Percentiles rank a stretch among this genome's conserved stretches.
Conservation (phyloP, 1,140 invertebrate genomes). For the Penaeus indicus region DNA sequence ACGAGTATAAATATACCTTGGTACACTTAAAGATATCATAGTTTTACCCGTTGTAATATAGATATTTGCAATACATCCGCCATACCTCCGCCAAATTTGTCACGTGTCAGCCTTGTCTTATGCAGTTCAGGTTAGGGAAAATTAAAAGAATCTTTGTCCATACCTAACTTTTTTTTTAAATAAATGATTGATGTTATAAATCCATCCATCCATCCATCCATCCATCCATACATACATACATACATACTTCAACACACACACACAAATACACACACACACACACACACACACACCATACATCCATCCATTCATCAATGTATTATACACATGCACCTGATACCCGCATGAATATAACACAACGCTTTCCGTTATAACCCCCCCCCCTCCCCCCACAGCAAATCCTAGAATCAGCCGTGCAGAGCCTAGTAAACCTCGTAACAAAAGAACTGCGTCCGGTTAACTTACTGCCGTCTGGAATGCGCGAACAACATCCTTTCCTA, state of each 20-base stretch:
- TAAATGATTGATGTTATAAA: too few species aligned
- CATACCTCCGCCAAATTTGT: too few species aligned
- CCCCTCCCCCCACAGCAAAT: constrained; percentile 42
- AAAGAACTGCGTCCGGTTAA: constrained; percentile 60
- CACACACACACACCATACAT: neutral
- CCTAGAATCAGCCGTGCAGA: constrained; percentile 59
- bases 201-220: neutral
- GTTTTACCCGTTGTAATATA: too few species aligned
- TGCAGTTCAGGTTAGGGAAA: too few species aligned
- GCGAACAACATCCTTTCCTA: constrained; percentile 54
- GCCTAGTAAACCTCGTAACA: constrained; percentile 56
- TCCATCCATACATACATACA: neutral
- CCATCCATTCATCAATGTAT: too few species aligned
- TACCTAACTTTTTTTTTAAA: too few species aligned
- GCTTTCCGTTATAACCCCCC: neutral
- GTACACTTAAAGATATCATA: too few species aligned
- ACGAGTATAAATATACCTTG: too few species aligned
- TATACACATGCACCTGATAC: neutral
- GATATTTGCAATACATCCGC: too few species aligned
- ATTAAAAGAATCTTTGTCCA: too few species aligned
- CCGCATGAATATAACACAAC: neutral
- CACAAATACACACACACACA: constrained; percentile 8
- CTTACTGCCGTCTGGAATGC: constrained; percentile 56
- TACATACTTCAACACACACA: constrained; percentile 17
- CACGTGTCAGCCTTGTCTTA: too few species aligned